Conservation (phyloP, 2,888 invertebrate species). For the Mayetiola destructor region DNA sequence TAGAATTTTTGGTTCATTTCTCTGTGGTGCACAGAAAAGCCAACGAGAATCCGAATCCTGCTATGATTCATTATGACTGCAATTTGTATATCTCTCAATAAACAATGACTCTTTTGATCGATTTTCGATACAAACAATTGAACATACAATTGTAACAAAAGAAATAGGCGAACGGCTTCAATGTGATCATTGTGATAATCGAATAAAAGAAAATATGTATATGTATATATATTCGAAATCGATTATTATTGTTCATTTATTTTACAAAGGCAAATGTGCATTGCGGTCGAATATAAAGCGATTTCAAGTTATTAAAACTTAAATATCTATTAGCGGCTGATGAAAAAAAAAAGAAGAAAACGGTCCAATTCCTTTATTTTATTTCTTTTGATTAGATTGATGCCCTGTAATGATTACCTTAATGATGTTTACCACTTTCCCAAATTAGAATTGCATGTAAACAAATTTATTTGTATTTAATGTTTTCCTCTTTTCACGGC, state of each 20-base stretch:
- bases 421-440: conserved; percentile 4
- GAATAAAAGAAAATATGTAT: not conserved
- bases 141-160: conserved; percentile 4
- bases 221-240: not conserved
- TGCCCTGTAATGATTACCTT: not conserved
- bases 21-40: no score
- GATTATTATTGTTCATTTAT: not conserved
- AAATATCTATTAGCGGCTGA: conserved; percentile 4
- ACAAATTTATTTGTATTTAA: conserved; percentile 10
- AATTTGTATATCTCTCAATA: not conserved
- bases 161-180: not conserved
- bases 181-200: no score
- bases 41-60: no score
- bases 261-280: no score
- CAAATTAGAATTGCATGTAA: not conserved
- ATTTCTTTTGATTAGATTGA: no score
- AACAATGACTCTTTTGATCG: conserved; percentile 3
- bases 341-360: not conserved
- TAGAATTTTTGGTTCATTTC: no score
- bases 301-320: not conserved
- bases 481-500: not conserved
- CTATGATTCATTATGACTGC: no score
- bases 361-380: no score
- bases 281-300: conserved; percentile 4
- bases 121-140: no score